Evolutionary conservation across 1,140 invertebrate genomes (phyloP).

Genomic region (Carcinoscorpius rotundicauda): DNA sequence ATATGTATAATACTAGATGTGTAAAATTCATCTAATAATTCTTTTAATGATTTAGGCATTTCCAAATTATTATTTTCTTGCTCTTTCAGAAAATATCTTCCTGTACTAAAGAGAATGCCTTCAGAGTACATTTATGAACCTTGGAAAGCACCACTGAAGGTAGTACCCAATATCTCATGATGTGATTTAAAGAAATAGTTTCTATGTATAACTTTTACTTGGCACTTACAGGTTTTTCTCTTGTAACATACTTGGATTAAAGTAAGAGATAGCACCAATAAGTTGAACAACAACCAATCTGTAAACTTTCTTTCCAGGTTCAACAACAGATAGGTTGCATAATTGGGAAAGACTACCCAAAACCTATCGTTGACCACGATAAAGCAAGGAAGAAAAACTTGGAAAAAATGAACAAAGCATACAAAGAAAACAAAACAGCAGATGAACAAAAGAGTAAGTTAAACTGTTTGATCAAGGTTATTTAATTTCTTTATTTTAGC

Average conservation of each 20-base stretch:
- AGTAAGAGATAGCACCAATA: too few relatives aligned
- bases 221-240: too few relatives aligned
- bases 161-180: background rate
- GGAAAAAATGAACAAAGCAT: conserved; percentile 24
- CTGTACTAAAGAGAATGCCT: conserved; percentile 35
- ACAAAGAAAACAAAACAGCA: conserved; percentile 9
- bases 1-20: too few relatives aligned
- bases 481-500: too few relatives aligned
- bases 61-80: background rate
- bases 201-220: too few relatives aligned
- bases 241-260: too few relatives aligned
- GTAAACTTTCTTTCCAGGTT: conserved; percentile 16
- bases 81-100: conserved; percentile 34
- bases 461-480: too few relatives aligned
- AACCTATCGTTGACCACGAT: conserved; percentile 36
- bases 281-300: too few relatives aligned
- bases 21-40: background rate
- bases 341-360: conserved; percentile 38
- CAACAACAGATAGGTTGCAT: conserved; percentile 36
- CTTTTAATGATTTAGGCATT: conserved; percentile 10
- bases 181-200: too few relatives aligned
- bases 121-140: conserved; percentile 38
- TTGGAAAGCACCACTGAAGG: conserved; percentile 35
- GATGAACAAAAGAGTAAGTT: too few relatives aligned
- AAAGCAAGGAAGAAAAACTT: conserved; percentile 30